Evolutionary conservation across 2,888 invertebrate genomes (phyloP).

Genomic region (Punctoribates punctum): DNA sequence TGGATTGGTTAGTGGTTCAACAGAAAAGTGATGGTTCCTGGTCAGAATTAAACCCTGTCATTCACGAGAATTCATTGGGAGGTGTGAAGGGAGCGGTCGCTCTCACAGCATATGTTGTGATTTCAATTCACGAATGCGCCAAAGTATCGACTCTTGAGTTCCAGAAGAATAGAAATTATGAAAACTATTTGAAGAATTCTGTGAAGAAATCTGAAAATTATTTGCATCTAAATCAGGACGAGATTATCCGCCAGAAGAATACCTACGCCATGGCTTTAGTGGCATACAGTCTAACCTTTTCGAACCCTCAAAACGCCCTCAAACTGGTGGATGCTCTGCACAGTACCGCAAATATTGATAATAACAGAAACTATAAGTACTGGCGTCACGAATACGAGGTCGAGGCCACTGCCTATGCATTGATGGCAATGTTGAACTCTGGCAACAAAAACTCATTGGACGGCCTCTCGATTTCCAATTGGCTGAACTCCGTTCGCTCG

Average conservation of each 20-base stretch:
- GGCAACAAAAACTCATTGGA: neutral
- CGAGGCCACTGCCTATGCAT: slow-evolving; percentile 51
- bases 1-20: slow-evolving; percentile 45
- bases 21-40: slow-evolving; percentile 47
- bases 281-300: slow-evolving; percentile 47
- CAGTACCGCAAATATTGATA: neutral
- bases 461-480: slow-evolving; percentile 49
- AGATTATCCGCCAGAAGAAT: slow-evolving; percentile 37
- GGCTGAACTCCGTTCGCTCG: slow-evolving; percentile 50
- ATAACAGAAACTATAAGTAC: slow-evolving; percentile 34
- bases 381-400: slow-evolving; percentile 46
- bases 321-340: slow-evolving; percentile 18
- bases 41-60: slow-evolving; percentile 46
- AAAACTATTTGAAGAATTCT: neutral
- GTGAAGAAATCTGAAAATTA: slow-evolving; percentile 8
- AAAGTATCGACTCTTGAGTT: neutral
- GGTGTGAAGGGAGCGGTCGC: slow-evolving; percentile 47
- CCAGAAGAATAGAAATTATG: slow-evolving; percentile 21
- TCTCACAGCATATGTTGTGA: slow-evolving; percentile 48
- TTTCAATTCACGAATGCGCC: slow-evolving; percentile 44
- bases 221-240: neutral
- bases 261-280: slow-evolving; percentile 46
- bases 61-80: slow-evolving; percentile 48
- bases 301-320: neutral
- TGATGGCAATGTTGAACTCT: slow-evolving; percentile 44